Conservation (phyloP, 2,113 vertebrate species). For the Semicossyphus pulcher region DNA sequence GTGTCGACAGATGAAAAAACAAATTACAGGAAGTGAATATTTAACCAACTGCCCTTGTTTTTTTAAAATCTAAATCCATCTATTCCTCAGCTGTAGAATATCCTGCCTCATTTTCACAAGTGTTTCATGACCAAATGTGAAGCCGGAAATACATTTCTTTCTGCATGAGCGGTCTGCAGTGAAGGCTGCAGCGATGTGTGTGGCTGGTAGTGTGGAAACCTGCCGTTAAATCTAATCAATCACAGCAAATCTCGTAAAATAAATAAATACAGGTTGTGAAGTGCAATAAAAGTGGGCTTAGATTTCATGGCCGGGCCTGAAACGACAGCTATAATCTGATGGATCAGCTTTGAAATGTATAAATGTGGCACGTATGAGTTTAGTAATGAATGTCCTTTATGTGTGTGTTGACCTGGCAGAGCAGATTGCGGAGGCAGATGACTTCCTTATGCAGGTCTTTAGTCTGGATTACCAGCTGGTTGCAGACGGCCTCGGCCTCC, state of each 20-base stretch:
- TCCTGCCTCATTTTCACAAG: not conserved
- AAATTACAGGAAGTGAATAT: not conserved
- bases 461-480: constrained; percentile 83
- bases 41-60: not conserved
- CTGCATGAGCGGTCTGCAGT: not conserved
- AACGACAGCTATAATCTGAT: no score
- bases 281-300: no score
- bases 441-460: constrained; percentile 88
- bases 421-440: constrained; percentile 84
- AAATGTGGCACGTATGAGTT: no score
- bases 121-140: not conserved
- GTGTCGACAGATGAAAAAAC: not conserved
- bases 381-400: not conserved
- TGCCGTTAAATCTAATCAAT: not conserved
- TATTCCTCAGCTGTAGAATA: no score
- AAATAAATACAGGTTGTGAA: no score
- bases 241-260: no score
- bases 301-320: no score
- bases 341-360: no score
- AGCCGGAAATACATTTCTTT: no score
- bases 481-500: constrained; percentile 83
- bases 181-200: not conserved
- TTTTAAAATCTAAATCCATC: no score
- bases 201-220: not conserved
- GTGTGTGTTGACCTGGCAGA: constrained; percentile 84